Base-by-base conservation (phyloP, 1,140 invertebrate species). In the Drosophila repleta region DNA sequence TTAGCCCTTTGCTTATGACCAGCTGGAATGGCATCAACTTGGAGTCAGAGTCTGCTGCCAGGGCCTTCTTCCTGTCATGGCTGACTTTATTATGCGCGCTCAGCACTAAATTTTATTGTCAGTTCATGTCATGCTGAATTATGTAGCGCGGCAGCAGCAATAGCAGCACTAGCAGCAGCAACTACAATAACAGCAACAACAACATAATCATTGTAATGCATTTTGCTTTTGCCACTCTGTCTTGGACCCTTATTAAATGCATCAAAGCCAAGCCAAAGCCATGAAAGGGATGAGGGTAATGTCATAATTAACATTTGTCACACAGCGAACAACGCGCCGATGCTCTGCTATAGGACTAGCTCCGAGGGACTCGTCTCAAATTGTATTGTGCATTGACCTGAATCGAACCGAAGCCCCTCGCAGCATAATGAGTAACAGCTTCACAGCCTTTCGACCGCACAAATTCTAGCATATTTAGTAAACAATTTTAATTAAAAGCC, bases 71-170 rank as follows among this genome's bases (percentile, higher is more conserved):
- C 32, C 32, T 68, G 48, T 65, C 71, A 74, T 68, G 55, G 74
- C 69, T 69, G 73, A 79, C 78, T 90, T 90, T 90, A 90, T 90
- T 90, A 85, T 89, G 83, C 81, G 76, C 83, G 85, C 80, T 89
- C 89, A 89, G 80, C 88, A 90, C 83, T 90, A 90, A 88, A 90
- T 90, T 90, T 90, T 90, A 90, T 90, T 90, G 88, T 90, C 89
- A 90, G 88, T 90, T 88, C 83, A 90, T 90, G 83, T 90, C 84
- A 72, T 75, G 58, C 69, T 90, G 74, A 90, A 90, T 90, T 90
- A 90, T 90, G 83, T 90, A 89, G 76, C 78, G 83, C 69, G 75
- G 68, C 82, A 77, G 41, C 61, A 71, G 62, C 32, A 56, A 29
- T 64, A 52, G 15, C 65, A 77, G 58, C 76, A 85, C 1, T 10